Evolutionary conservation across 2,113 vertebrate genomes (phyloP).

Genomic region (Syngnathus floridae): DNA sequence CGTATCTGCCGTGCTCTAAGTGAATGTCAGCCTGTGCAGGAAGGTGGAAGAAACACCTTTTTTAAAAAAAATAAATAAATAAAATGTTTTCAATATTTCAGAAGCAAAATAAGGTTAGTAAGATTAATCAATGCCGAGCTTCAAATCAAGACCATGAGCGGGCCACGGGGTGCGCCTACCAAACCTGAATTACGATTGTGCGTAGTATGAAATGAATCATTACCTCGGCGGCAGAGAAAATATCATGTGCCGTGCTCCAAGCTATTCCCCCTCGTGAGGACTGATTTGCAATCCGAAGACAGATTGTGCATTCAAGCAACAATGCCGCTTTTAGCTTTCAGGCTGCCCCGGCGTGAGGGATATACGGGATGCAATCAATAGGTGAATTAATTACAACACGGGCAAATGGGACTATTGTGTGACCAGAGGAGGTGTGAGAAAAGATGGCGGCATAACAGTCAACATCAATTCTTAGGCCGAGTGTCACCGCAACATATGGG

Average conservation of each 20-base stretch:
- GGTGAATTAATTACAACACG: conserved; percentile 66
- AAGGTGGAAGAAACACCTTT: conserved; percentile 42
- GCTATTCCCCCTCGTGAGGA: conserved; percentile 39
- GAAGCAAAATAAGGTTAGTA: neutral
- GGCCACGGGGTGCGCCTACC: conserved; percentile 17
- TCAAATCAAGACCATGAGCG: conserved; percentile 6
- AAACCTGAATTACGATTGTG: conserved; percentile 43
- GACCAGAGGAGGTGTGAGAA: conserved; percentile 46
- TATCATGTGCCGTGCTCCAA: conserved; percentile 51
- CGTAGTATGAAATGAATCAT: conserved; percentile 54
- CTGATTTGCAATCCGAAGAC: conserved; percentile 64
- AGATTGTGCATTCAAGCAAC: conserved; percentile 61
- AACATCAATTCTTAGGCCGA: conserved; percentile 26
- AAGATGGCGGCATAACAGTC: conserved; percentile 28
- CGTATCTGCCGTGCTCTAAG: conserved; percentile 40
- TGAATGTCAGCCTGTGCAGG: conserved; percentile 45
- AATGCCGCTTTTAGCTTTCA: conserved; percentile 50
- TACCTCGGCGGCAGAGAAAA: conserved; percentile 53
- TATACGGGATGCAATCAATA: conserved; percentile 62
- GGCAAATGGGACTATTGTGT: conserved; percentile 46
- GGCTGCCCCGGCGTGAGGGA: conserved; percentile 52
- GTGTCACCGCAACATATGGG: conserved; percentile 16
- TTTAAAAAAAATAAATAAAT: conserved; percentile 19
- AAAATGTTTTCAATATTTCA: too few relatives aligned
- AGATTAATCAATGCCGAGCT: neutral